Evolutionary conservation across 2,113 vertebrate genomes (phyloP).

Genomic region (Mobula birostris): DNA sequence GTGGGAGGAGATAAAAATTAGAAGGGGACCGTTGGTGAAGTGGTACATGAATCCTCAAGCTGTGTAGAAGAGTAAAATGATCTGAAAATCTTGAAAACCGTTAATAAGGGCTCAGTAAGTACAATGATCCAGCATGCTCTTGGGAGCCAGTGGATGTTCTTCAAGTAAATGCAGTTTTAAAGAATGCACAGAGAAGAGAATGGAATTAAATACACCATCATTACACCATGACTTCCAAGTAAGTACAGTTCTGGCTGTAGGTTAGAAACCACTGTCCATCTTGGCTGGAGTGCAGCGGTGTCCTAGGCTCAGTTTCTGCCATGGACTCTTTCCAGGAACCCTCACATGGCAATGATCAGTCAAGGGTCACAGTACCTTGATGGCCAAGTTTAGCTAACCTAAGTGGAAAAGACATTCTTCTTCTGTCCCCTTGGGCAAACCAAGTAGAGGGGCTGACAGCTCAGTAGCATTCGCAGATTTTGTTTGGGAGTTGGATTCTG

Average conservation of each 20-base stretch:
- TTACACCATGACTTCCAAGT: neutral
- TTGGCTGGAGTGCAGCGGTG: neutral
- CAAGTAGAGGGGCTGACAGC: too few species aligned
- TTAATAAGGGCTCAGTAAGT: neutral
- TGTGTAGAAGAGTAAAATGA: neutral
- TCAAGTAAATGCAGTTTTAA: neutral
- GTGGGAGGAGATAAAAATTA: neutral
- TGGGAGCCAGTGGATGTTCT: neutral
- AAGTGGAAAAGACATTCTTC: neutral
- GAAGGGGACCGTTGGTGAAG: neutral
- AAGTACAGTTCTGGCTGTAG: neutral
- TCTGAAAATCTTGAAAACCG: neutral
- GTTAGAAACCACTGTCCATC: neutral
- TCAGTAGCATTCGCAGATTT: too few species aligned
- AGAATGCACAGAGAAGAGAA: neutral
- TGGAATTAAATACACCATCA: neutral
- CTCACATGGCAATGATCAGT: neutral
- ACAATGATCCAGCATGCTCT: neutral
- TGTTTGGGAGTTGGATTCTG: too few species aligned
- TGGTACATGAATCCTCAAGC: neutral
- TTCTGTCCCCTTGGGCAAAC: neutral
- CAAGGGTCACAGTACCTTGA: neutral
- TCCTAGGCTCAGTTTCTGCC: neutral
- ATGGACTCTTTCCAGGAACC: neutral
- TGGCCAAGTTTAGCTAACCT: neutral